A percentile compares a stretch with the other conserved stretches of the same genome.
Evolutionary conservation across 1,140 invertebrate genomes (phyloP).

Genomic region (Papilio aristodemus): DNA sequence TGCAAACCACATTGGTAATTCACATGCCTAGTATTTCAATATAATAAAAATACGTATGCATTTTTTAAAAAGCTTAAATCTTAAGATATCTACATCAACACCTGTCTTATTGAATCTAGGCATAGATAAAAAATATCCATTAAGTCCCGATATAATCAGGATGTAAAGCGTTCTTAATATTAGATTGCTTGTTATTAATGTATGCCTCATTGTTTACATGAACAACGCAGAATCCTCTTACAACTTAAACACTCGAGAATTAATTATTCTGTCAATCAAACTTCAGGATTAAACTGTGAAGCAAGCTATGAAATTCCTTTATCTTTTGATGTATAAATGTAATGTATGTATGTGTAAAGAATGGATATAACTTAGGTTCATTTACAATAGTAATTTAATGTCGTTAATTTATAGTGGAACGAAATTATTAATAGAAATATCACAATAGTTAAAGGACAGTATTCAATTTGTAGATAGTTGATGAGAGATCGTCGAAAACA

Average conservation of each 20-base stretch:
- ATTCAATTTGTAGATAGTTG: neutral
- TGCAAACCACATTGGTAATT: too few species aligned
- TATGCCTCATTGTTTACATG: neutral
- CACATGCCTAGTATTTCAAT: too few species aligned
- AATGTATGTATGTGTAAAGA: neutral
- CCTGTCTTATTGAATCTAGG: neutral
- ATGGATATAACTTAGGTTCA: too few species aligned
- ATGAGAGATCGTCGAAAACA: too few species aligned
- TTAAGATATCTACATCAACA: neutral
- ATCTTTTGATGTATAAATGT: neutral
- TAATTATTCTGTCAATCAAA: slow-evolving; percentile 16
- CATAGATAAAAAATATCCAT: neutral
- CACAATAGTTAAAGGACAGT: neutral
- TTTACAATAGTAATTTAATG: neutral
- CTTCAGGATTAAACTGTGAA: slow-evolving; percentile 9
- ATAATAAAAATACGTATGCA: too few species aligned
- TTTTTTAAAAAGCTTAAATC: too few species aligned
- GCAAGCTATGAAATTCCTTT: neutral
- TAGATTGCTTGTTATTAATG: neutral
- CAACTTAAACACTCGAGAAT: neutral
- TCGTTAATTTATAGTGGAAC: neutral
- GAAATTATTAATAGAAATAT: neutral
- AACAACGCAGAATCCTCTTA: neutral
- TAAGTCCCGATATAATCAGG: slow-evolving; percentile 3
- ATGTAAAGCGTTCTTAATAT: slow-evolving; percentile 7